Base-by-base conservation (phyloP, 92 coral and sea anemone genomes). In the Actinernus sp. region DNA sequence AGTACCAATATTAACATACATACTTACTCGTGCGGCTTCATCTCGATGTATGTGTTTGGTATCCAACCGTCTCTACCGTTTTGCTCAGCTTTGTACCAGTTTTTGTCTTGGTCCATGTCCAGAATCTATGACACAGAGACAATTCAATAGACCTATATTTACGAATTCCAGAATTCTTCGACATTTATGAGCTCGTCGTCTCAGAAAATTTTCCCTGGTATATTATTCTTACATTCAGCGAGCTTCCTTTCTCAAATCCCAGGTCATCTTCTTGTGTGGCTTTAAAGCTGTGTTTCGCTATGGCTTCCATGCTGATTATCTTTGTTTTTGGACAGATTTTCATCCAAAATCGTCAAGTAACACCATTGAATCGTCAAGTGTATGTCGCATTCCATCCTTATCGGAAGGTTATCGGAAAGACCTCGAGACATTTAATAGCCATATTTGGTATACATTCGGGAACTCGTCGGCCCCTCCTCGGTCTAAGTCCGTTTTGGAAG, bases 81-180 rank as follows among this genome's bases (percentile, higher is more conserved):
- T 46, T 70, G 84, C 61, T 95, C 99, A 0, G 99, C 99, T 73
- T 89, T 85, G 39, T 59, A 95, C 99, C 99, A 95, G 54, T 95
- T 91, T 61, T 84, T 83, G 56, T 95, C 99, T 30, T 83, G 90
- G 38, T 92, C 97, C 78, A 76, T 95, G 57, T 95, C 97, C 26
- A 95, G 79, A 11, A 95, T 90, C 99, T 95, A 57, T 56, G 72
- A 2, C 8, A 70, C 14, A n/a, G n/a, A n/a, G n/a, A n/a, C n/a
- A n/a, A n/a, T n/a, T n/a, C n/a, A 30, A 26, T 4, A 45, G 22
- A 34, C 14, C 10, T 45, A 9, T 8, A 17, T 45, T 9, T 45
- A 7, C 4, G 22, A 12, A 17, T 45, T 45, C 52, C 52, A 45
- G 41, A 34, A 34, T 34, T 34, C 41, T 34, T 14, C 41, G 14